phyloP scores from a whole-genome alignment of 1,140 invertebrate species.

The Piezodorus guildinii region DNA sequence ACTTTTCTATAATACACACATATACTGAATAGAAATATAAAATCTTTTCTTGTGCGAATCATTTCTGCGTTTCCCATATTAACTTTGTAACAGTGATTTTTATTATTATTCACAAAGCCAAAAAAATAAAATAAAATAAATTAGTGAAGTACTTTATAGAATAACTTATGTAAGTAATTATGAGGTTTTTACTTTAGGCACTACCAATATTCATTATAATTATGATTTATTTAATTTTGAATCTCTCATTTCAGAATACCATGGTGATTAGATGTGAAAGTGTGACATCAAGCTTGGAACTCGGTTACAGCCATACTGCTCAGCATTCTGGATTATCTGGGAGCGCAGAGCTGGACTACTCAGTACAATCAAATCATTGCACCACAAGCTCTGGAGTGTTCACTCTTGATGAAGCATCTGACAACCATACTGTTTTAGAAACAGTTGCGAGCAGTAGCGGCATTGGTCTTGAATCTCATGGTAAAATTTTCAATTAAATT shows the following conservation, averaged over 20 bases:
- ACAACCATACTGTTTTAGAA: constrained; percentile 32
- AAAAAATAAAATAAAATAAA: too few relatives aligned
- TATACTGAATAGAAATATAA: too few relatives aligned
- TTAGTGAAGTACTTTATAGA: too few relatives aligned
- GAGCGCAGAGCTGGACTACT: constrained; percentile 41
- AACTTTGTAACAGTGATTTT: too few relatives aligned
- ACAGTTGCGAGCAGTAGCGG: constrained; percentile 39
- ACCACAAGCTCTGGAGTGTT: constrained; percentile 27
- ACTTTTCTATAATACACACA: too few relatives aligned
- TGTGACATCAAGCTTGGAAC: constrained; percentile 61
- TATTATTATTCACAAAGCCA: too few relatives aligned
- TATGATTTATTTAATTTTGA: too few relatives aligned
- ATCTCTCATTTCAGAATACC: background rate
- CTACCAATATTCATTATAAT: too few relatives aligned
- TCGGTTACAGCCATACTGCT: constrained; percentile 69
- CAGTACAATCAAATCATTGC: constrained; percentile 37
- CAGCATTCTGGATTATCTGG: constrained; percentile 66
- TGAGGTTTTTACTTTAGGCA: too few relatives aligned
- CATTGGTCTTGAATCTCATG: constrained; percentile 33
- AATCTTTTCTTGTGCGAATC: too few relatives aligned
- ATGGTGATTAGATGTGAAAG: constrained; percentile 39
- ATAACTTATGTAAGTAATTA: too few relatives aligned
- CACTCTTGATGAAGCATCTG: constrained; percentile 36
- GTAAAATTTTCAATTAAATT: constrained; percentile 9
- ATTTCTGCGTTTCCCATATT: too few relatives aligned